A percentile compares a stretch with the other conserved stretches of the same genome.
These are phyloP conservation scores for Asbolus verrucosus DNA, from an alignment of 1,140 invertebrate genomes.

Conservation along the genomic window DNA sequence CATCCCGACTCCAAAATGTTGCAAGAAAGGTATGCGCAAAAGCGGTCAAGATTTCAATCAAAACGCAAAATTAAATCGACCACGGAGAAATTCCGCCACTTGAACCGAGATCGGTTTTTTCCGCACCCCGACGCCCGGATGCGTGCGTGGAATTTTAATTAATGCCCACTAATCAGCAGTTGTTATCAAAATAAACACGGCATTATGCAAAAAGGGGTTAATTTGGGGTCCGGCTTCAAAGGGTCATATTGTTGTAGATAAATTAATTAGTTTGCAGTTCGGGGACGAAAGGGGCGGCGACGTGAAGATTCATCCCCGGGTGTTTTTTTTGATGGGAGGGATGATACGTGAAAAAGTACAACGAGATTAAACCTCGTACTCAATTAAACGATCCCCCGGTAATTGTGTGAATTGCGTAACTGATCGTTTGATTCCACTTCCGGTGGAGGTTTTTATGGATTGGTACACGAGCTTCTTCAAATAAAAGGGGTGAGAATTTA, in stretches of 20 bases:
- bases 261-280: background rate
- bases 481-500: too few relatives aligned
- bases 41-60: too few relatives aligned
- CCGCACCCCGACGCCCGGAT: too few relatives aligned
- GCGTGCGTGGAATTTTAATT: background rate
- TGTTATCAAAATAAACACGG: background rate
- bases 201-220: background rate
- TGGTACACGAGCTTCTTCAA: too few relatives aligned
- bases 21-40: too few relatives aligned
- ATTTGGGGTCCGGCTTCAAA: background rate
- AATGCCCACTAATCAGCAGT: background rate
- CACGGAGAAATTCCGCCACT: too few relatives aligned
- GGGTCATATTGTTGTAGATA: background rate
- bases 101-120: too few relatives aligned
- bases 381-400: background rate
- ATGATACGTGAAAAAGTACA: too few relatives aligned
- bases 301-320: too few relatives aligned
- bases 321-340: background rate
- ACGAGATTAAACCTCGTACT: background rate
- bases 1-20: too few relatives aligned
- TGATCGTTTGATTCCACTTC: background rate
- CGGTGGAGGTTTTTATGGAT: background rate
- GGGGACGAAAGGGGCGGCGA: background rate
- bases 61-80: too few relatives aligned
- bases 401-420: background rate